phyloP scores from a whole-genome alignment of 2,797 vertebrate genomes.

The Acanthiza pusilla region DNA sequence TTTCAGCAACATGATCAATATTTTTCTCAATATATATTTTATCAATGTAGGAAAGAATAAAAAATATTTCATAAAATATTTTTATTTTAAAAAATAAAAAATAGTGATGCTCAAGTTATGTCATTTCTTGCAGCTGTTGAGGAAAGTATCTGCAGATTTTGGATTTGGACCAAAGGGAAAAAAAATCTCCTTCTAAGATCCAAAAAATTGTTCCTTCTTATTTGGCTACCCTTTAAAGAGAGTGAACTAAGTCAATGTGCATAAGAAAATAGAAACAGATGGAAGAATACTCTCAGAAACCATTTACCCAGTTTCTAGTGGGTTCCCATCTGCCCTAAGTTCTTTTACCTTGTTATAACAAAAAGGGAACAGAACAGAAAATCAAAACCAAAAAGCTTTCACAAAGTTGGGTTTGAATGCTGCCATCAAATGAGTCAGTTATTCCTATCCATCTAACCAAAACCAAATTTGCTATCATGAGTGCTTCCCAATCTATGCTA shows the following conservation, averaged over 20 bases:
- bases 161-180: background rate
- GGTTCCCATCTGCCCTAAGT: background rate
- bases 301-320: background rate
- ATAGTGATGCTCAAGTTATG: background rate
- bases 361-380: background rate
- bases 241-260: background rate
- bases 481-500: background rate
- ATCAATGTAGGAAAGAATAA: background rate
- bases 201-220: constrained; percentile 9
- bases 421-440: background rate
- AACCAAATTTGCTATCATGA: background rate
- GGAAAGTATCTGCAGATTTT: background rate
- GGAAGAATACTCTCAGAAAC: constrained; percentile 1
- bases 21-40: background rate
- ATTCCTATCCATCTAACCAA: background rate
- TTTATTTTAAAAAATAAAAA: background rate
- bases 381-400: background rate
- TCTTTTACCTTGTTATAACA: background rate
- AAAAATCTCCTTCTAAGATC: background rate
- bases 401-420: background rate
- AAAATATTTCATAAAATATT: background rate
- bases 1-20: background rate
- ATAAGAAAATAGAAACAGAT: constrained; percentile 33
- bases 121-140: background rate
- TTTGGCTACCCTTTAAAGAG: background rate